Conservation (phyloP, 2,113 vertebrate species). For the Syngnathoides biaculeatus region DNA sequence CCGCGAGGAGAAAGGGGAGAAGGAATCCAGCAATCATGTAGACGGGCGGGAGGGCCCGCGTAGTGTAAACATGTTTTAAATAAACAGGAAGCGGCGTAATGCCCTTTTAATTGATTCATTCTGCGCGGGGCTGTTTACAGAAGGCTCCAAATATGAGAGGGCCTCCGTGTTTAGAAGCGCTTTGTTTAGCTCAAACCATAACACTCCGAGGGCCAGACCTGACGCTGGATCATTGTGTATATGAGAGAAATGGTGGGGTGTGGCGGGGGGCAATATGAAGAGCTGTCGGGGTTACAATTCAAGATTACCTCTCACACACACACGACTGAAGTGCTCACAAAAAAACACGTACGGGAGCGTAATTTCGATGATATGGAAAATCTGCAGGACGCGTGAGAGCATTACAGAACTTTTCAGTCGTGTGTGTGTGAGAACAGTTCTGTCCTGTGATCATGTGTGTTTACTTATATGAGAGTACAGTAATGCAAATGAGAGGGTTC, state of each 20-base stretch:
- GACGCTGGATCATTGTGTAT: slow-evolving; percentile 46
- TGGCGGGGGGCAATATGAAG: not conserved
- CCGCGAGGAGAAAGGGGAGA: slow-evolving; percentile 43
- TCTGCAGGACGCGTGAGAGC: no score
- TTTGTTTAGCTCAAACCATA: slow-evolving; percentile 79
- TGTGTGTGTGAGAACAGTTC: not conserved
- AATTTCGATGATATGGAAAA: no score
- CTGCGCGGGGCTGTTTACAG: slow-evolving; percentile 77
- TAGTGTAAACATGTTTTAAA: slow-evolving; percentile 82
- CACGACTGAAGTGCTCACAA: not conserved
- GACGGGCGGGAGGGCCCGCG: slow-evolving; percentile 66
- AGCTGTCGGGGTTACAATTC: not conserved
- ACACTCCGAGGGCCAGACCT: slow-evolving; percentile 72
- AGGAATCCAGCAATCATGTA: slow-evolving; percentile 69
- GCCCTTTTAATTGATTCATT: slow-evolving; percentile 84
- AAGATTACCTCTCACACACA: not conserved
- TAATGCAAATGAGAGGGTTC: no score
- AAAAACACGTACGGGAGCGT: no score
- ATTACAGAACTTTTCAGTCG: no score
- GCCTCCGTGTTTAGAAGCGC: slow-evolving; percentile 76
- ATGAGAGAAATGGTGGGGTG: not conserved
- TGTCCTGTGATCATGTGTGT: no score
- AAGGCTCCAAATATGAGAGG: slow-evolving; percentile 76
- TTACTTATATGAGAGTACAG: no score
- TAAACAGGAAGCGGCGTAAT: slow-evolving; percentile 83